Conservation (phyloP, 23 tunicate species). For the Oikopleura albicans region DNA sequence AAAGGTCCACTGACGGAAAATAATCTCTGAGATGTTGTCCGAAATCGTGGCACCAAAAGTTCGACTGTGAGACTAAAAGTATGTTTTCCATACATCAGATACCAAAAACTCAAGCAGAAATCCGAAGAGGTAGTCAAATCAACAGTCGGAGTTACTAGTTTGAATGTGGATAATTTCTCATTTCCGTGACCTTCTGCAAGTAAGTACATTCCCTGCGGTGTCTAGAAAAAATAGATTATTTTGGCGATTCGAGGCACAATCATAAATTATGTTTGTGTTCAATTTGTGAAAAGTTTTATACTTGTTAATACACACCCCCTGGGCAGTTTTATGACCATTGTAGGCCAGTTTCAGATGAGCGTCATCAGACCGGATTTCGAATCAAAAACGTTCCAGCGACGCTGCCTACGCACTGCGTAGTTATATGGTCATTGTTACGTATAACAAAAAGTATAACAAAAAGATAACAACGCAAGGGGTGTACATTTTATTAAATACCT, state of each 20-base stretch:
- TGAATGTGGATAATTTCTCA: background rate
- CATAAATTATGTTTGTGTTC: too few relatives aligned
- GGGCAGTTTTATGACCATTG: too few relatives aligned
- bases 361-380: too few relatives aligned
- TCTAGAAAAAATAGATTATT: background rate
- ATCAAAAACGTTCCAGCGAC: too few relatives aligned
- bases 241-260: too few relatives aligned
- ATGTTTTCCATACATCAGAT: constrained; percentile 4
- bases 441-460: background rate
- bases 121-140: background rate
- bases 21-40: background rate
- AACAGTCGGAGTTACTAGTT: background rate
- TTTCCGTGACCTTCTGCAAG: background rate
- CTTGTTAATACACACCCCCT: too few relatives aligned
- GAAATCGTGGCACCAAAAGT: background rate
- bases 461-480: too few relatives aligned
- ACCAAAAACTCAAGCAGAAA: background rate
- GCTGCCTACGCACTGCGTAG: too few relatives aligned
- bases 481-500: too few relatives aligned
- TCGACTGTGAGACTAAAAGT: background rate
- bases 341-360: too few relatives aligned
- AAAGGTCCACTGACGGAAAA: background rate
- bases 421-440: too few relatives aligned
- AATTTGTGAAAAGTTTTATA: too few relatives aligned
- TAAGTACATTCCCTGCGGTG: background rate